Conservation (phyloP, 2,113 vertebrate genomes). For the Elgaria multicarinata region DNA sequence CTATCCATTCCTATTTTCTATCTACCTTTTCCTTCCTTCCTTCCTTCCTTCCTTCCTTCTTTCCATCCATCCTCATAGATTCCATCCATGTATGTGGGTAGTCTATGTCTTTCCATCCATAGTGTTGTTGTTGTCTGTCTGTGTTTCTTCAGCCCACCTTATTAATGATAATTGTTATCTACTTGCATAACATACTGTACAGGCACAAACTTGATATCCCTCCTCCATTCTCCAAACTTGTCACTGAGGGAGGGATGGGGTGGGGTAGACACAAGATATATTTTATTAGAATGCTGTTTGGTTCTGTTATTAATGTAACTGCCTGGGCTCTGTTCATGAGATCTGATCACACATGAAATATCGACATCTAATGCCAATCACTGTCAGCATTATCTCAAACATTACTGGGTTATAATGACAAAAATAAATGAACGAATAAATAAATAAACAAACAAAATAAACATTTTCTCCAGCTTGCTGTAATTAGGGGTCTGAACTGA, state of each 20-base stretch:
- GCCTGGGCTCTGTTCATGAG: constrained; percentile 1
- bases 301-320: constrained; percentile 44
- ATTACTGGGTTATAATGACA: background rate
- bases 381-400: constrained; percentile 15
- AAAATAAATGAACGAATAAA: background rate
- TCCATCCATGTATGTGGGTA: background rate
- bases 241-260: background rate
- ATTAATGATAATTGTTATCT: constrained; percentile 4
- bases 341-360: constrained; percentile 47
- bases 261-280: background rate
- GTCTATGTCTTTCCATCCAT: background rate
- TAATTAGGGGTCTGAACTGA: background rate
- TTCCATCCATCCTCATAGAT: background rate
- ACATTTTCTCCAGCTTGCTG: background rate
- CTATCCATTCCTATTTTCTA: background rate
- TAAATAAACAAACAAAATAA: background rate
- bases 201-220: constrained; percentile 11
- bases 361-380: background rate
- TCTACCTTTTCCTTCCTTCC: background rate
- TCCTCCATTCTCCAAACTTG: constrained; percentile 9
- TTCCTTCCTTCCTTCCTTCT: background rate
- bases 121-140: background rate
- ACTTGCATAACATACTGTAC: constrained; percentile 27
- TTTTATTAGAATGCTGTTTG: constrained; percentile 29
- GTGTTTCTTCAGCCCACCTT: constrained; percentile 1